phyloP scores from a whole-genome alignment of 1,140 invertebrate species.

The Papilio dardanus region DNA sequence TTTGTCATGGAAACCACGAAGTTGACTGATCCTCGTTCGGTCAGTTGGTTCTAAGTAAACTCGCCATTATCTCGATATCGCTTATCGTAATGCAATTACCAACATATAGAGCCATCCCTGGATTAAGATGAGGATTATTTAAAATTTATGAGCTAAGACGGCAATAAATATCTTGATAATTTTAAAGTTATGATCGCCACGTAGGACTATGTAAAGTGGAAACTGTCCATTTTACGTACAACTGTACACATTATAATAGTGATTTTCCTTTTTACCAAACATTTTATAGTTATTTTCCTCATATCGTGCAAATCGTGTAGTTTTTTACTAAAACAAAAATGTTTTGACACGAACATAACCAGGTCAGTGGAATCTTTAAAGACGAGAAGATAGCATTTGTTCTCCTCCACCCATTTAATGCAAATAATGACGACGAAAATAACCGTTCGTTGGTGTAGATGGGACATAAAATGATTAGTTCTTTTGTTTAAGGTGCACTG shows the following conservation, averaged over 20 bases:
- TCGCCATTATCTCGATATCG: slow-evolving; percentile 43
- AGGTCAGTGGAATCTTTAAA: too few species aligned
- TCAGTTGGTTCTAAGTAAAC: slow-evolving; percentile 42
- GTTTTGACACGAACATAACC: too few species aligned
- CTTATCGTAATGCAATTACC: slow-evolving; percentile 47
- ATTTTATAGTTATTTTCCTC: not conserved
- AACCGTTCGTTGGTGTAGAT: not conserved
- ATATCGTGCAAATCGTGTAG: not conserved
- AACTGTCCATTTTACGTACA: not conserved
- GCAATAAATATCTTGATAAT: slow-evolving; percentile 36
- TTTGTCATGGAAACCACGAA: slow-evolving; percentile 3
- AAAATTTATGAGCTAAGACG: slow-evolving; percentile 40
- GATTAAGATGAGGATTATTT: slow-evolving; percentile 49
- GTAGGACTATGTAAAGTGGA: slow-evolving; percentile 17
- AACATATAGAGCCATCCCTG: slow-evolving; percentile 43
- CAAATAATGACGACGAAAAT: not conserved
- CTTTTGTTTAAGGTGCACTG: not conserved
- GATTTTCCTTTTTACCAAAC: not conserved
- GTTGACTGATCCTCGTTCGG: slow-evolving; percentile 44
- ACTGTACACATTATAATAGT: not conserved
- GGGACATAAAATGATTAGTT: not conserved
- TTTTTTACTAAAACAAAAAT: not conserved
- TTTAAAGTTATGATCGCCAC: not conserved
- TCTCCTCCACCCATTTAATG: not conserved
- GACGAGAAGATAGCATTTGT: not conserved